phyloP scores from a whole-genome alignment of 2,888 invertebrate species.

The Brenthis ino region DNA sequence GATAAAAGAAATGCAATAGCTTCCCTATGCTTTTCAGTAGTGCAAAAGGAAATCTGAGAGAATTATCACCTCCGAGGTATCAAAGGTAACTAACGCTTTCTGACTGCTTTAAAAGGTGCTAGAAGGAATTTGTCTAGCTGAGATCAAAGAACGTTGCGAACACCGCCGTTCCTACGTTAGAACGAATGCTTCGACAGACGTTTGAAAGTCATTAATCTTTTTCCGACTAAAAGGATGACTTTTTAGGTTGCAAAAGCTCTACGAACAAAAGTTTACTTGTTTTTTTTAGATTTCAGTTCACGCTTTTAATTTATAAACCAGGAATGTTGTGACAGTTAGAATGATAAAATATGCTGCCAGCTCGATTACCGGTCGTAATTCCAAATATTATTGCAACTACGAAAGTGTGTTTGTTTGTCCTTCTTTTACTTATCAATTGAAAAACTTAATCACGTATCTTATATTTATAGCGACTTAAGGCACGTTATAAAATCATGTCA shows the following conservation, averaged over 20 bases:
- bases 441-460: too few species aligned
- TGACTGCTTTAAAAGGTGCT: constrained; percentile 2
- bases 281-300: neutral
- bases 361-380: too few species aligned
- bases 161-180: neutral
- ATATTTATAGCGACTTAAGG: too few species aligned
- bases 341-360: too few species aligned
- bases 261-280: neutral
- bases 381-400: too few species aligned
- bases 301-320: too few species aligned
- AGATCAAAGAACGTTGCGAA: constrained; percentile 6
- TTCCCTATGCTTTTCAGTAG: neutral
- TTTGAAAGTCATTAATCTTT: constrained; percentile 14
- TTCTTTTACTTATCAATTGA: too few species aligned
- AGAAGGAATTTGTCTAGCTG: constrained; percentile 18
- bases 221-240: constrained; percentile 3
- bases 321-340: too few species aligned
- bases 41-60: constrained; percentile 1
- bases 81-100: constrained; percentile 15
- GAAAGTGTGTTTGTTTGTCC: too few species aligned
- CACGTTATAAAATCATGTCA: too few species aligned
- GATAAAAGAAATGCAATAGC: neutral
- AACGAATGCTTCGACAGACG: constrained; percentile 16
- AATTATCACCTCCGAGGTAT: constrained; percentile 1
- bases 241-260: neutral